Evolutionary conservation across 1,140 invertebrate genomes (phyloP), one percentile per base, ranked within the genome.

Genomic region (Diachasmimorpha longicaudata): DNA sequence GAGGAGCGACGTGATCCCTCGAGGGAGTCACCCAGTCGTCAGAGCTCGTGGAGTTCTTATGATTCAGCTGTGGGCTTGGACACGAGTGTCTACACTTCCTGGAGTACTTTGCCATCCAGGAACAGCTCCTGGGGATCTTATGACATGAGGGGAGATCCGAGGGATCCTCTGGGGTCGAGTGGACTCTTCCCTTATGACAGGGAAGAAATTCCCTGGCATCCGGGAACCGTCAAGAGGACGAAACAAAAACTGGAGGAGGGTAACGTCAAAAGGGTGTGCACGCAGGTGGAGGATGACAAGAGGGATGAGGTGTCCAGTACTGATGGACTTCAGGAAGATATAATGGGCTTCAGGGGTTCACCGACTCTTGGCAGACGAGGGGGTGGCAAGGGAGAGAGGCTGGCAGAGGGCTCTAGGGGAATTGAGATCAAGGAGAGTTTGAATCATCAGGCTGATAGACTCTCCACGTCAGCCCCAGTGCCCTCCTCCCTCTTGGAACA

Each of bases 31-130:
- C 86, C 90, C 78, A 85, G 84, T 77, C 87, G 94, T 23, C 94
- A 95, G 82, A 94, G 92, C 85, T 95, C 94, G 3, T 95, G 94
- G 93, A 94, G 93, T 82, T 95, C 94, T 21, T 94, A 93, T 85
- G 93, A 95, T 85, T 94, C 93, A 83, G 93, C 93, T 14, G 92
- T 94, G 9, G 92, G 93, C 11, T 86, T 93, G 48, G 90, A 91
- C 73, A 16, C 58, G 23, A 95, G 94, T n/a, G 91, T 95, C 23
- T 94, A 96, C 84, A 94, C 94, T 79, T 96, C 95, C 25, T 96
- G 94, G 94, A 94, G 95, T 67, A 91, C 91, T 2, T 77, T 92
- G 44, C 92, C 93, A 1, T 93, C 93, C 16, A 87, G 93, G 37
- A 94, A 94, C 76, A 94, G 93, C 84, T 94, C 93, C 3, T 94